Evolutionary conservation across 2,113 vertebrate species (phyloP), one percentile per base, ranked within the genome.

Genomic region (Corydoras sp.): DNA sequence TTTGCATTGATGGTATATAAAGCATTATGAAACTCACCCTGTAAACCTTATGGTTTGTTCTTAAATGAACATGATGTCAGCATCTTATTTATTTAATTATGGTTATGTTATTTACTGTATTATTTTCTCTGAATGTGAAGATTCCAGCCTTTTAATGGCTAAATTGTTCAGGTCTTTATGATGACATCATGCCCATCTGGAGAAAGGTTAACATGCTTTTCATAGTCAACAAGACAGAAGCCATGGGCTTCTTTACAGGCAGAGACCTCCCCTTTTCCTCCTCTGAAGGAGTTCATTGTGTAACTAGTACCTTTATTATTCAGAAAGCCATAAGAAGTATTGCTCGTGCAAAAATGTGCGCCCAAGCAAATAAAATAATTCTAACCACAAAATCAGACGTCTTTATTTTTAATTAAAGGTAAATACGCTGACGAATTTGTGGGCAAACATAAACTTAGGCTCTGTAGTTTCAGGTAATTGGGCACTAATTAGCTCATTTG

Each of bases 161-260:
- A 70, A 59, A 60, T 64, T 66, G 53, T 66, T 74, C 31, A 35
- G 63, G 9, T 61, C 65, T 75, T 55, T 55, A 71, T 71, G 66
- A 55, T 82, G 71, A 82, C 56, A 83, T 79, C 71, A 81, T 83
- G 71, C 72, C 72, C 79, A 83, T 81, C 79, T 85, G 81, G 79
- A 77, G 71, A 82, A 81, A 83, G 77, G 78, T 84, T 84, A 84
- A 86, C 77, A 75, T 81, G 81, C 70, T 62, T 73, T 80, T 66
- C 66, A 70, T 58, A 54, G 66, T 82, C 72, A 75, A 74, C 76
- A 79, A 72, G 65, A 78, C 74, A 59, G 62, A 59, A 66, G 56
- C 71, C 66, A 51, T 54, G 8, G 30, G 11, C 63, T 55, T 71
- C 62, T 8, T 70, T 30, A 55, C 29, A 65, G 13, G 69, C 65